A percentile compares a stretch with the other conserved stretches of the same genome.
Evolutionary conservation across 2,113 vertebrate species (phyloP).

Genomic region (Trachemys scripta): DNA sequence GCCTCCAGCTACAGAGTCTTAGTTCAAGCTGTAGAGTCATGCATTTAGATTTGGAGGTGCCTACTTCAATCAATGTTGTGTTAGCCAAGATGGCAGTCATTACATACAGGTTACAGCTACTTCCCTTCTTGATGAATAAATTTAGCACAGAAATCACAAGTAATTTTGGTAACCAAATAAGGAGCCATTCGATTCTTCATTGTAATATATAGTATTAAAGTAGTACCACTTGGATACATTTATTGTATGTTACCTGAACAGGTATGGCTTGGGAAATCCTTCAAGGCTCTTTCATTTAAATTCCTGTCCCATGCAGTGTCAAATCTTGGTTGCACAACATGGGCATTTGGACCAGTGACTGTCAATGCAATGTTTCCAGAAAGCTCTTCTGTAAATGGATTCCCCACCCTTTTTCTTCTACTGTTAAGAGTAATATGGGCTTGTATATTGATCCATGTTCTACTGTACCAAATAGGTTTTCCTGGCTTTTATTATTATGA

Average conservation of each 20-base stretch:
- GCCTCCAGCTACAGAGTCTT: not conserved
- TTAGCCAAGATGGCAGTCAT: not conserved
- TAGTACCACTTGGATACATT: not conserved
- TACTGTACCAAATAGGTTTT: not conserved
- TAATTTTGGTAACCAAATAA: conserved; percentile 27
- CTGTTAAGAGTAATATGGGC: not conserved
- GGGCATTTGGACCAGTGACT: not conserved
- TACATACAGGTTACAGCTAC: not conserved
- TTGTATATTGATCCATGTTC: not conserved
- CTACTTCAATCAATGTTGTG: not conserved
- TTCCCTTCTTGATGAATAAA: not conserved
- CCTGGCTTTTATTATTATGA: not conserved
- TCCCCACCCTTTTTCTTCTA: not conserved
- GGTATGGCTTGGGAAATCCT: not conserved
- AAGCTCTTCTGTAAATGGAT: not conserved
- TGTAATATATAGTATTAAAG: not conserved
- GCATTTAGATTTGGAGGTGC: not conserved
- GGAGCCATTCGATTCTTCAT: not conserved
- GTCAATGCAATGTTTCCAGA: not conserved
- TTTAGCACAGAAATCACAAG: not conserved
- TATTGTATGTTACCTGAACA: not conserved
- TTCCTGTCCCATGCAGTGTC: not conserved
- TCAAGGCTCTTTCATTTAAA: not conserved
- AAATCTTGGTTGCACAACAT: not conserved
- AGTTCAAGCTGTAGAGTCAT: not conserved